A percentile compares a stretch with the other conserved stretches of the same genome.
These are phyloP conservation scores for Meghimatium bilineatum DNA, from an alignment of 2,888 invertebrate genomes.

Conservation along the genomic window DNA sequence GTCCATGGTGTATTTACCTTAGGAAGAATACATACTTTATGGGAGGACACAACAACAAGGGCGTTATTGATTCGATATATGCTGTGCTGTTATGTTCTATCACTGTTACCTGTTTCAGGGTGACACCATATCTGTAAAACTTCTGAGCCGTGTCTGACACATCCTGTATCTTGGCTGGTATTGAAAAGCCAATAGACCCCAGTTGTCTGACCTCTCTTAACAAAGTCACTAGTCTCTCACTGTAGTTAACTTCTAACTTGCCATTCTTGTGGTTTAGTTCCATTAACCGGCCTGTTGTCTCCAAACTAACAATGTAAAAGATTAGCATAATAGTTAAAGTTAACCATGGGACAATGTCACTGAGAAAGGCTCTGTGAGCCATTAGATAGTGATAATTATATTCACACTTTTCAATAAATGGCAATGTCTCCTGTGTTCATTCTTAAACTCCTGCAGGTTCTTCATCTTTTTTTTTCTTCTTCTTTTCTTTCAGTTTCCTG, in stretches of 20 bases:
- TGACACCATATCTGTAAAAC: slow-evolving; percentile 89
- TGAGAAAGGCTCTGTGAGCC: background rate
- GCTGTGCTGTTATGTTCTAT: no score
- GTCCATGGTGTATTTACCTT: no score
- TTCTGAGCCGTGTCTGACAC: slow-evolving; percentile 85
- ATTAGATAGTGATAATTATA: no score
- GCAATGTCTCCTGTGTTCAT: no score
- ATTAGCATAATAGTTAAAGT: background rate
- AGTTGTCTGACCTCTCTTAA: slow-evolving; percentile 93
- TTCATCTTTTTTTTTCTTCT: no score
- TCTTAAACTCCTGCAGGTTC: no score
- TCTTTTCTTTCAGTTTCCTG: no score
- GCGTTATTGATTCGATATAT: no score
- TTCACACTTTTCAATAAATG: no score
- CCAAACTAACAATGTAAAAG: slow-evolving; percentile 70
- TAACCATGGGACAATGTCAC: background rate
- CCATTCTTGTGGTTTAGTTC: slow-evolving; percentile 78
- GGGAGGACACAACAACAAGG: no score
- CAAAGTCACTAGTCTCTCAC: slow-evolving; percentile 88
- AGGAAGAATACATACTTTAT: no score
- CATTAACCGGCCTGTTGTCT: slow-evolving; percentile 79
- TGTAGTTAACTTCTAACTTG: slow-evolving; percentile 88
- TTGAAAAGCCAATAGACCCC: slow-evolving; percentile 86
- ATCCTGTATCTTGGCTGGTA: slow-evolving; percentile 86
- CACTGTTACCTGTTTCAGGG: slow-evolving; percentile 87